Percentiles rank a stretch among this genome's conserved stretches.
phyloP scores from a whole-genome alignment of 2,113 vertebrate species.

The Cygnus atratus region DNA sequence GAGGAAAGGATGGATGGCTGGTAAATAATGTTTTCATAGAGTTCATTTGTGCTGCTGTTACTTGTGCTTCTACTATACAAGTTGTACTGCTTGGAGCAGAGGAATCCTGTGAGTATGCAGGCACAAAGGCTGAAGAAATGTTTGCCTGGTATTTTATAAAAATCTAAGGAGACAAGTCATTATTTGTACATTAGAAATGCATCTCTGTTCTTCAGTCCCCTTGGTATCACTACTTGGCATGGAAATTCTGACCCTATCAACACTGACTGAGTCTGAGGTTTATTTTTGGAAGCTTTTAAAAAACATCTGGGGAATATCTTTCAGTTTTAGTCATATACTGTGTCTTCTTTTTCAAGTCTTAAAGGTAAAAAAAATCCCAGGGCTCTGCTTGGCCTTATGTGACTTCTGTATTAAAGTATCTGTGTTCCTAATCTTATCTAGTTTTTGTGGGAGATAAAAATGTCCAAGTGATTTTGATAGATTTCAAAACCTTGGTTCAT shows the following conservation, averaged over 20 bases:
- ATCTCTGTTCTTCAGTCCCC: not conserved
- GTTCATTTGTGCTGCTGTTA: not conserved
- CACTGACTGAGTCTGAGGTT: not conserved
- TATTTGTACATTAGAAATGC: constrained; percentile 31
- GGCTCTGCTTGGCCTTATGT: constrained; percentile 17
- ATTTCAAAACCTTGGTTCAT: not conserved
- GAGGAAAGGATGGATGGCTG: not conserved
- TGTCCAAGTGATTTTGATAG: not conserved
- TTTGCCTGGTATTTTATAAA: not conserved
- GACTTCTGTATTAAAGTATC: not conserved
- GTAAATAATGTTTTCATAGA: not conserved
- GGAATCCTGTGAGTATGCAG: not conserved
- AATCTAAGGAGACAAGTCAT: not conserved
- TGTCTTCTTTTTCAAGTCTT: not conserved
- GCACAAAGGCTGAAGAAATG: not conserved
- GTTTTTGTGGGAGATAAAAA: not conserved
- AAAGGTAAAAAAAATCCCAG: not conserved
- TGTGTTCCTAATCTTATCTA: not conserved
- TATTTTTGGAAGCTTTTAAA: constrained; percentile 60
- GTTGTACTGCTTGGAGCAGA: not conserved
- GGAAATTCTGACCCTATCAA: constrained; percentile 46
- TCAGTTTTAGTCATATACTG: not conserved
- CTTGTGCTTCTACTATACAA: not conserved
- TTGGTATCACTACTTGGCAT: not conserved
- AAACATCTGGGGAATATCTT: constrained; percentile 42